Evolutionary conservation across 2,113 vertebrate genomes (phyloP).

Genomic region (Stercorarius parasiticus): DNA sequence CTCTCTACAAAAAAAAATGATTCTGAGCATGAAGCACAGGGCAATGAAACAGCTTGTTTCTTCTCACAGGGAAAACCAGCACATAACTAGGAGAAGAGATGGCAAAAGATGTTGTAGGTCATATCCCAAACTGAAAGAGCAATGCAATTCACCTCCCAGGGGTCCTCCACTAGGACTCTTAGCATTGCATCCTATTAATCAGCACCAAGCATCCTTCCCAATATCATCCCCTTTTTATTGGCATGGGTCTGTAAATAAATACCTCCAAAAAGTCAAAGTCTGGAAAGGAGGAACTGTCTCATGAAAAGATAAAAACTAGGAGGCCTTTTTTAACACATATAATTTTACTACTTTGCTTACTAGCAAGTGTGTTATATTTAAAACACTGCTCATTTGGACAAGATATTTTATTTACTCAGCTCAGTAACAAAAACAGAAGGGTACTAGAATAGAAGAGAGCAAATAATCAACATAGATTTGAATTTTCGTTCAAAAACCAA

Average conservation of each 20-base stretch:
- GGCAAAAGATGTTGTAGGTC: background rate
- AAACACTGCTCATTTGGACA: background rate
- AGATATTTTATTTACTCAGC: background rate
- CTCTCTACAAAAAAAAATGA: background rate
- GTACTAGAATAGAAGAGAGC: background rate
- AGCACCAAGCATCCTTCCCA: background rate
- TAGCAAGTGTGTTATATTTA: background rate
- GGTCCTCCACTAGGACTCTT: background rate
- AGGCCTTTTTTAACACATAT: background rate
- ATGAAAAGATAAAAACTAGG: background rate
- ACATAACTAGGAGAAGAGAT: background rate
- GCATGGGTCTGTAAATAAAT: background rate
- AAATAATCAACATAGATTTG: background rate
- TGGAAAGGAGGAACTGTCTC: background rate
- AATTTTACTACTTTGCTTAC: background rate
- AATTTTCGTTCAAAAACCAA: background rate
- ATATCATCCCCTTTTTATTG: background rate
- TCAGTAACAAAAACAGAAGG: background rate
- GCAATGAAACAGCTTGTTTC: background rate
- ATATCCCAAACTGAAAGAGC: background rate
- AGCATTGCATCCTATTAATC: background rate
- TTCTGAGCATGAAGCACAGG: background rate
- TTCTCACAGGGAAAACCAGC: background rate
- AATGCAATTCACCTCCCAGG: background rate
- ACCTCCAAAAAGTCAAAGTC: background rate